Conservation (phyloP, 1,140 invertebrate genomes). For the Musca vetustissima region DNA sequence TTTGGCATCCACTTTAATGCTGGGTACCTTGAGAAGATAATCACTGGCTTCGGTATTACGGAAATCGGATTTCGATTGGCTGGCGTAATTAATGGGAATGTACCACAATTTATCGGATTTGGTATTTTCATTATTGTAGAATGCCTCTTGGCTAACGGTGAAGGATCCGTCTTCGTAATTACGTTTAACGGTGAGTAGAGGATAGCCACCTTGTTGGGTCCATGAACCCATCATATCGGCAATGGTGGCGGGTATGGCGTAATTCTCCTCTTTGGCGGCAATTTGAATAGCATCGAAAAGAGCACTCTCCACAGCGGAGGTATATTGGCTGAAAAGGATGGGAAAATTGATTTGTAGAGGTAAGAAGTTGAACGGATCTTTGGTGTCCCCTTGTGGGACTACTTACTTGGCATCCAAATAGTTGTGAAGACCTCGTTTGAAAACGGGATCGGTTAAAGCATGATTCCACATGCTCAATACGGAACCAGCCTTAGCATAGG, state of each 20-base stretch:
- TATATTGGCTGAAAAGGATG: constrained; percentile 45
- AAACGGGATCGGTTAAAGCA: constrained; percentile 82
- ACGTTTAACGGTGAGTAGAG: constrained; percentile 62
- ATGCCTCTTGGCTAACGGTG: constrained; percentile 56
- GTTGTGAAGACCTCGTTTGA: constrained; percentile 77
- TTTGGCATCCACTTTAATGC: constrained; percentile 15
- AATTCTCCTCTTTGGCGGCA: constrained; percentile 54
- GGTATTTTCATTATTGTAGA: constrained; percentile 34
- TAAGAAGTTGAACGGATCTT: no score
- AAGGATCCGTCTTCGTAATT: constrained; percentile 52
- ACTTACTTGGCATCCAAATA: constrained; percentile 69
- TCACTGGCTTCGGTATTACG: constrained; percentile 52
- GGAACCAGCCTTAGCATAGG: constrained; percentile 67
- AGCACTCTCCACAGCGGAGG: constrained; percentile 64
- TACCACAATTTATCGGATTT: constrained; percentile 45
- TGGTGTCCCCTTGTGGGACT: background rate
- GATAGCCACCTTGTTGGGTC: constrained; percentile 69
- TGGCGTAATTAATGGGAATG: constrained; percentile 60
- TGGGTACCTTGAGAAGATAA: constrained; percentile 33
- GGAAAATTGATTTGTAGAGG: no score
- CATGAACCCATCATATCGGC: constrained; percentile 65
- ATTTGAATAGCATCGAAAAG: constrained; percentile 67
- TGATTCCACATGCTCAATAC: constrained; percentile 93
- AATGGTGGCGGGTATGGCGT: constrained; percentile 36
- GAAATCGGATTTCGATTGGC: constrained; percentile 55